Evolutionary conservation across 2,888 invertebrate genomes (phyloP).

Genomic region (Nemoura dubitans): DNA sequence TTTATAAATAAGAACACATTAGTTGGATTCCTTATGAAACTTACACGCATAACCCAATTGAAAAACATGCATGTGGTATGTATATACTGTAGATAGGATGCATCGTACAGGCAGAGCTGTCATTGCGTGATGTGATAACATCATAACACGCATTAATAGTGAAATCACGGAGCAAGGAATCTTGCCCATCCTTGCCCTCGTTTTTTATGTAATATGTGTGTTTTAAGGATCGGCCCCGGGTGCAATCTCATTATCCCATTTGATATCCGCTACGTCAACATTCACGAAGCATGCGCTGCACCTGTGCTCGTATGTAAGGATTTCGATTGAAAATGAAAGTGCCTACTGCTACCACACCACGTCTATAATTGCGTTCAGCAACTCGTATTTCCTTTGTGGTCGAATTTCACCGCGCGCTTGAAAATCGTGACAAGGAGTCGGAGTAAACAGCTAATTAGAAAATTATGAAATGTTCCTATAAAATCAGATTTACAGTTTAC

Average conservation of each 20-base stretch:
- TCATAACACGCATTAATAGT: not conserved
- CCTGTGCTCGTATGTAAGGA: not conserved
- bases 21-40: too few relatives aligned
- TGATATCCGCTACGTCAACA: not conserved
- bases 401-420: constrained; percentile 9
- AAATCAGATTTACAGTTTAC: not conserved
- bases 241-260: not conserved
- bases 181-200: not conserved
- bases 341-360: not conserved
- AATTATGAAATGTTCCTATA: not conserved
- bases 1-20: too few relatives aligned
- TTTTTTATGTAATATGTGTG: not conserved
- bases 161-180: not conserved
- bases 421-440: constrained; percentile 34
- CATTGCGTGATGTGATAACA: not conserved
- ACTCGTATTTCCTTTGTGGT: constrained; percentile 24
- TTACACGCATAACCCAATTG: too few relatives aligned
- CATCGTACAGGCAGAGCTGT: not conserved
- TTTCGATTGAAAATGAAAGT: constrained; percentile 23
- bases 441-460: constrained; percentile 35
- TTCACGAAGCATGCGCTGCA: not conserved
- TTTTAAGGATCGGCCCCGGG: not conserved
- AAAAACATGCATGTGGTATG: not conserved
- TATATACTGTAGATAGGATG: not conserved
- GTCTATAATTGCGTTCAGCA: constrained; percentile 9